Evolutionary conservation across 2,888 invertebrate species (phyloP), one percentile per base, ranked within the genome.

Genomic region (Nematopogon swammerdamellus): DNA sequence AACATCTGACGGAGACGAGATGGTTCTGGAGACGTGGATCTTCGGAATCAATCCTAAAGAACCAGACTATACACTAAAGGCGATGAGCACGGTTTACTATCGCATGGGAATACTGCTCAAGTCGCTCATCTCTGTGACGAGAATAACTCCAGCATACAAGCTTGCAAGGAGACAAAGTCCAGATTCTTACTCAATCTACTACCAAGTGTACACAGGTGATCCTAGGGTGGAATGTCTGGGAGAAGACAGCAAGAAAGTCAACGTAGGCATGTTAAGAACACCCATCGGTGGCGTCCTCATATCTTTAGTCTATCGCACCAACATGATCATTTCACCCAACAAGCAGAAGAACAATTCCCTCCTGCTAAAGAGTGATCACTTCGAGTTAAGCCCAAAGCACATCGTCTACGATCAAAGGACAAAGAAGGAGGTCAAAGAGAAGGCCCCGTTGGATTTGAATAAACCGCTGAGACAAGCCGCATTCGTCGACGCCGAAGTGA

Each of bases 81-180:
- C 91, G 17, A 87, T 89, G 60, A 89, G 91, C 59, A 88, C 89
- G 1, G 87, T 96, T 1, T 97, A 97, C 68, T 95, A 93, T 67
- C 85, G 95, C 62, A 94, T 98, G 94, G 91, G 94, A 44, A 88
- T 93, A 52, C 80, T 97, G 56, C 73, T 98, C 16, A 96, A 96
- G 65, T 95, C 96, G 0, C 79, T 97, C 43, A 85, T 97, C 45
- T 89, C 93, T 6, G 88, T 95, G 1, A 93, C 95, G 5, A 85
- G 97, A 69, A 90, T 92, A 51, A 93, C 94, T 17, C 97, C 97
- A 2, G 95, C 95, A 19, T 97, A 97, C 68, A 92, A 93, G 71
- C 71, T 97, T 47, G 94, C 95, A 10, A 82, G 94, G 49, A 84
- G 90, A 54, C 96, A 97, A 70, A 87, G 91, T 44, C 85, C 91